Conservation (phyloP, 1,140 invertebrate species). For the Pemphigus obesinymphae region DNA sequence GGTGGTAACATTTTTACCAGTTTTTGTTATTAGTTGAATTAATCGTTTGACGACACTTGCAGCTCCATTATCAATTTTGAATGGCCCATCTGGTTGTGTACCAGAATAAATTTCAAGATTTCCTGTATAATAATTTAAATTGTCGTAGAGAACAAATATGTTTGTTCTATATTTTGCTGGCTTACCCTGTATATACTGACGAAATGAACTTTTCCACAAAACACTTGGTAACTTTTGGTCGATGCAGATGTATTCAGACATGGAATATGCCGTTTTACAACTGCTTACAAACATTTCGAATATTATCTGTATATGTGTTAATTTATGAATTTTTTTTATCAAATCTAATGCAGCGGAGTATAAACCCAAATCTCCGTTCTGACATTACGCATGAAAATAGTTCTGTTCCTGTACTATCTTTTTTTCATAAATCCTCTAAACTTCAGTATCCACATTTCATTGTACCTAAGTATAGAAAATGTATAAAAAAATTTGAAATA, state of each 20-base stretch:
- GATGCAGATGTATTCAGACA: background rate
- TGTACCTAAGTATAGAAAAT: too few relatives aligned
- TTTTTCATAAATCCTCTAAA: too few relatives aligned
- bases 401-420: too few relatives aligned
- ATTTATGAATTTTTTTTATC: too few relatives aligned
- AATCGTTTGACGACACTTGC: constrained; percentile 24
- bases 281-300: constrained; percentile 45
- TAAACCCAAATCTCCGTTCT: too few relatives aligned
- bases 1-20: constrained; percentile 47
- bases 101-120: constrained; percentile 47
- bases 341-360: too few relatives aligned
- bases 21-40: constrained; percentile 44
- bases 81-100: too few relatives aligned
- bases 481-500: too few relatives aligned
- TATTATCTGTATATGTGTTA: too few relatives aligned
- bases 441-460: too few relatives aligned
- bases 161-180: background rate
- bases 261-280: background rate
- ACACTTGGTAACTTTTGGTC: background rate
- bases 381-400: too few relatives aligned
- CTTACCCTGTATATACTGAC: background rate
- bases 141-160: background rate
- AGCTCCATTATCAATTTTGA: constrained; percentile 31
- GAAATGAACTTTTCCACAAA: background rate
- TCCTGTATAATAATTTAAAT: constrained; percentile 43